phyloP scores from a whole-genome alignment of 1,140 invertebrate species.

The Ephestia elutella region DNA sequence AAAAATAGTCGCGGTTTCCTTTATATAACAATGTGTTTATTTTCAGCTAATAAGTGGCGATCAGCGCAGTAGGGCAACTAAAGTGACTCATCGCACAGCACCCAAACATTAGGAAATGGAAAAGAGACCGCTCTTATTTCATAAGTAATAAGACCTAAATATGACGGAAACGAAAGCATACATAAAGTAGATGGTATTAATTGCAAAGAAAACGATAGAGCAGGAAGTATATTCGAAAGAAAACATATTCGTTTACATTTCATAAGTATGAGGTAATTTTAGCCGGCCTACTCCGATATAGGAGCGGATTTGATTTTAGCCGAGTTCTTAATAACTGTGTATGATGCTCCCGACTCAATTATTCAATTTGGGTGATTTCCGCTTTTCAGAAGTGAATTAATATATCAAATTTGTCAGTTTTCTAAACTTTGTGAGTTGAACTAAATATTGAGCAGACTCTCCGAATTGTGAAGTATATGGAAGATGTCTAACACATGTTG shows the following conservation, averaged over 20 bases:
- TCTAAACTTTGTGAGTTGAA: too few relatives aligned
- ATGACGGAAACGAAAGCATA: not conserved
- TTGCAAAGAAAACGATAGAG: constrained; percentile 6
- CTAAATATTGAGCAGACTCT: too few relatives aligned
- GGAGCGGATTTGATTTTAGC: not conserved
- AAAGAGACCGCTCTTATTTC: not conserved
- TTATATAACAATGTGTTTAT: constrained; percentile 4
- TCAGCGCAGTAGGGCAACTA: constrained; percentile 1
- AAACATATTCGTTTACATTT: constrained; percentile 16
- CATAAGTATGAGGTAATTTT: constrained; percentile 6
- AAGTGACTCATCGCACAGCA: not conserved
- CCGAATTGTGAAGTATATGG: too few relatives aligned
- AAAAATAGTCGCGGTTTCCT: not conserved
- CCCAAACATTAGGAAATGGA: not conserved
- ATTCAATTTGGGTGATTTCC: not conserved
- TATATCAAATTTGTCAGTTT: not conserved
- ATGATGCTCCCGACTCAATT: not conserved
- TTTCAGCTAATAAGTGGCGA: not conserved
- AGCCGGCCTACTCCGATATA: constrained; percentile 6
- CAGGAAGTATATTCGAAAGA: constrained; percentile 27
- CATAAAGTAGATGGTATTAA: not conserved
- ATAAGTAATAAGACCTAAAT: not conserved
- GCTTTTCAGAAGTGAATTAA: not conserved
- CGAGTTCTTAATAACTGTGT: constrained; percentile 1
- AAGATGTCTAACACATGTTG: too few relatives aligned